Percentiles rank a stretch among this genome's conserved stretches.
phyloP scores from a whole-genome alignment of 2,888 invertebrate species.

The Caradrina clavipalpis region DNA sequence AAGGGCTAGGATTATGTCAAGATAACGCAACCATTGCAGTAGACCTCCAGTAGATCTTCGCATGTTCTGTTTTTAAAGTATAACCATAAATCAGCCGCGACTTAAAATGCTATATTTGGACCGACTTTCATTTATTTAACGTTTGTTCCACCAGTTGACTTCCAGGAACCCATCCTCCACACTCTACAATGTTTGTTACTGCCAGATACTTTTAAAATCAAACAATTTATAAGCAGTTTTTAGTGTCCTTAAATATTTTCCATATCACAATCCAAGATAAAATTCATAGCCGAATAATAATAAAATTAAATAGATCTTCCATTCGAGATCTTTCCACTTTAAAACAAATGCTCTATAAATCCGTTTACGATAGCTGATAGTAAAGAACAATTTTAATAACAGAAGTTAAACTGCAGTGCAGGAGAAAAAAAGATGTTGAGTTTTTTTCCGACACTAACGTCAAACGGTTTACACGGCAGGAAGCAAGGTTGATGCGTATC shows the following conservation, averaged over 20 bases:
- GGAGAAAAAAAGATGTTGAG: slow-evolving; percentile 18
- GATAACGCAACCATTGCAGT: neutral
- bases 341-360: slow-evolving; percentile 28
- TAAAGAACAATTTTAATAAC: slow-evolving; percentile 61
- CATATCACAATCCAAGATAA: slow-evolving; percentile 22
- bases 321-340: slow-evolving; percentile 16
- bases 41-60: neutral
- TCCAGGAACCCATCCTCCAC: neutral
- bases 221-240: slow-evolving; percentile 16
- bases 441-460: slow-evolving; percentile 54
- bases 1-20: neutral
- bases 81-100: neutral
- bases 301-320: slow-evolving; percentile 32
- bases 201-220: neutral
- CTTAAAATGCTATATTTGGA: neutral
- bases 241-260: slow-evolving; percentile 22
- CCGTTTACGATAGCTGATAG: slow-evolving; percentile 24
- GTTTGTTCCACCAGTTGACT: neutral
- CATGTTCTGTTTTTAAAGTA: neutral
- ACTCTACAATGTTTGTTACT: neutral
- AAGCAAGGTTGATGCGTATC: slow-evolving; percentile 78
- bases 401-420: slow-evolving; percentile 50
- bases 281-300: slow-evolving; percentile 14
- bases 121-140: neutral
- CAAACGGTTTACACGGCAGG: slow-evolving; percentile 68